Conservation (phyloP, 2,797 vertebrate species). For the Propithecus deckenii region DNA sequence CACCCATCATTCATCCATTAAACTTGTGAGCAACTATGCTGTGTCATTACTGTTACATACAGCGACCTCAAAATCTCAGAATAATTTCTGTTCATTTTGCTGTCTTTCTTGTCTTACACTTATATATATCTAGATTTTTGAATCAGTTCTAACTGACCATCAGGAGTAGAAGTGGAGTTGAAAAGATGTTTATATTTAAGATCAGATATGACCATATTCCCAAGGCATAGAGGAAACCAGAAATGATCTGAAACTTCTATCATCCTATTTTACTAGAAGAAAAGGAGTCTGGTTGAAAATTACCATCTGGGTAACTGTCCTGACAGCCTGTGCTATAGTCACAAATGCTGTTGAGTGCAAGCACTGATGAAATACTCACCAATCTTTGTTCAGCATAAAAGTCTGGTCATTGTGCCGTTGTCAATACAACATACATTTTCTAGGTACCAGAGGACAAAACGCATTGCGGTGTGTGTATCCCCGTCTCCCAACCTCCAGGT, state of each 20-base stretch:
- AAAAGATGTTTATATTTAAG: not conserved
- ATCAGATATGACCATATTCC: not conserved
- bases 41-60: not conserved
- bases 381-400: not conserved
- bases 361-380: too few relatives aligned
- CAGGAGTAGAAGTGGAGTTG: not conserved
- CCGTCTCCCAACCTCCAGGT: too few relatives aligned
- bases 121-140: not conserved
- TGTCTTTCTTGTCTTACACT: not conserved
- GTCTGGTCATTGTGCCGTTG: not conserved
- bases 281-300: conserved; percentile 29
- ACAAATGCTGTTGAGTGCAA: not conserved
- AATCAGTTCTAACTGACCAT: not conserved
- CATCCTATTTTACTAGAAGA: not conserved
- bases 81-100: not conserved
- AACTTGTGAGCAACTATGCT: not conserved
- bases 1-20: not conserved
- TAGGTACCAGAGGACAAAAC: not conserved
- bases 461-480: too few relatives aligned
- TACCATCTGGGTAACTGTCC: not conserved
- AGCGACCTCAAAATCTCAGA: not conserved
- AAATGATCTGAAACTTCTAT: not conserved
- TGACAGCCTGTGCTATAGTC: not conserved
- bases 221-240: not conserved
- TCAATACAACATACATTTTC: not conserved